phyloP scores from a whole-genome alignment of 2,113 vertebrate species.

The Pelvicachromis taeniatus region DNA sequence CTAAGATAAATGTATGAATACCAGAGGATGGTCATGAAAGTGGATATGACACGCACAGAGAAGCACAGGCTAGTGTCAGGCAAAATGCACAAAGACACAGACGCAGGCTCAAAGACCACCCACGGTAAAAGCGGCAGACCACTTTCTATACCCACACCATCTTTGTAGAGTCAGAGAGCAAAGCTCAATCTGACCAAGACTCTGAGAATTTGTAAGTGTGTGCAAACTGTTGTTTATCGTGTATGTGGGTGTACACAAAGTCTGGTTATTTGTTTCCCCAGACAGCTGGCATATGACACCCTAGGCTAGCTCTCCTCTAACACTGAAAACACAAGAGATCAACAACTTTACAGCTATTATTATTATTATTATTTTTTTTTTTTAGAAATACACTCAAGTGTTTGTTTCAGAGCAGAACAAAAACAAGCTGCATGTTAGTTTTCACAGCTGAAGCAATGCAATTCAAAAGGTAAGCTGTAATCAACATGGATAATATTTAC shows the following conservation, averaged over 20 bases:
- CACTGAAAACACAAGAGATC: neutral
- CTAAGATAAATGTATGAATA: constrained; percentile 39
- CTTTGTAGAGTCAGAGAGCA: neutral
- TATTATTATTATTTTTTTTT: neutral
- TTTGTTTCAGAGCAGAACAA: neutral
- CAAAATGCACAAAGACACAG: neutral
- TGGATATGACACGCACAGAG: neutral
- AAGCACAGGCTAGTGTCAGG: constrained; percentile 1
- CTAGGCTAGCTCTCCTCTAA: neutral
- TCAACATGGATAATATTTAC: neutral
- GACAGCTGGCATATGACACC: neutral
- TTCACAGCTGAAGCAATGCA: neutral
- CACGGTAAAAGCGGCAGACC: constrained; percentile 5
- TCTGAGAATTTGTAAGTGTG: neutral
- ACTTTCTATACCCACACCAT: constrained; percentile 26
- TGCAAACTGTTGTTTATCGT: neutral
- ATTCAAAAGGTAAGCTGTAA: neutral
- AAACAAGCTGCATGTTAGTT: constrained; percentile 4
- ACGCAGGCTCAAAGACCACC: neutral
- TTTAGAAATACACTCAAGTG: neutral
- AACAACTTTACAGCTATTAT: neutral
- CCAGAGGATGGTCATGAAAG: constrained; percentile 16
- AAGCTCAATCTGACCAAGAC: constrained; percentile 15
- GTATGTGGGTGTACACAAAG: neutral
- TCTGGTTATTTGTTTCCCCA: neutral